These are phyloP conservation scores for Trichoplusia ni DNA, from an alignment of 1,140 invertebrate species.

Conservation along the genomic window DNA sequence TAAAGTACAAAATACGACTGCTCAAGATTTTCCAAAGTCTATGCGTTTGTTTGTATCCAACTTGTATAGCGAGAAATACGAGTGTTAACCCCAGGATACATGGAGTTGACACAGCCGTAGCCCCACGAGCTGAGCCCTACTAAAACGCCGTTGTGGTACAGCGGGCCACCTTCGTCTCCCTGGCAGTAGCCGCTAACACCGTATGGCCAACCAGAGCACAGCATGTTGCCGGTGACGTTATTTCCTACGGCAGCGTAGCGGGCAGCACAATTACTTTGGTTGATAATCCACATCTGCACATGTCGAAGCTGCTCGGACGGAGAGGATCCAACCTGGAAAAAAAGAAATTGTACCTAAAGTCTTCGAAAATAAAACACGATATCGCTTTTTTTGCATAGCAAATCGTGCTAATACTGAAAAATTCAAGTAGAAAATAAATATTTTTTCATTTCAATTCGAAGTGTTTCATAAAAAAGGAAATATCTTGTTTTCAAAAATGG, in stretches of 20 bases:
- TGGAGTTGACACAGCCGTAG: slow-evolving; percentile 73
- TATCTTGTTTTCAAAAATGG: too few species aligned
- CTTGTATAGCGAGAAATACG: slow-evolving; percentile 54
- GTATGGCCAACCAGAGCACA: slow-evolving; percentile 38
- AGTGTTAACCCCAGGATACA: slow-evolving; percentile 79
- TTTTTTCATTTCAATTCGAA: not conserved
- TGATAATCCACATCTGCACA: slow-evolving; percentile 35
- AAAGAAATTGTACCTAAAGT: not conserved
- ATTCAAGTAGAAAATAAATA: not conserved
- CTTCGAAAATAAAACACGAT: not conserved
- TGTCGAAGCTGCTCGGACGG: slow-evolving; percentile 30
- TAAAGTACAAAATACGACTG: not conserved
- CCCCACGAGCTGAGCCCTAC: slow-evolving; percentile 82
- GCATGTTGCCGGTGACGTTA: slow-evolving; percentile 39
- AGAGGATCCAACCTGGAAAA: not conserved
- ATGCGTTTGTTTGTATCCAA: not conserved
- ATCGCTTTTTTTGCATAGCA: too few species aligned
- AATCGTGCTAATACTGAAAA: too few species aligned
- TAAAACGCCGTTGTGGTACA: slow-evolving; percentile 76
- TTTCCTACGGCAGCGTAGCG: slow-evolving; percentile 27
- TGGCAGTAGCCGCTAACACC: slow-evolving; percentile 37
- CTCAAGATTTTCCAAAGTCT: too few species aligned
- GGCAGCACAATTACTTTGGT: slow-evolving; percentile 30
- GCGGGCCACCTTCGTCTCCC: slow-evolving; percentile 54
- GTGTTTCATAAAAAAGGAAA: not conserved